phyloP scores from a whole-genome alignment of 2,797 vertebrate genomes.

The Poeciliopsis turneri region DNA sequence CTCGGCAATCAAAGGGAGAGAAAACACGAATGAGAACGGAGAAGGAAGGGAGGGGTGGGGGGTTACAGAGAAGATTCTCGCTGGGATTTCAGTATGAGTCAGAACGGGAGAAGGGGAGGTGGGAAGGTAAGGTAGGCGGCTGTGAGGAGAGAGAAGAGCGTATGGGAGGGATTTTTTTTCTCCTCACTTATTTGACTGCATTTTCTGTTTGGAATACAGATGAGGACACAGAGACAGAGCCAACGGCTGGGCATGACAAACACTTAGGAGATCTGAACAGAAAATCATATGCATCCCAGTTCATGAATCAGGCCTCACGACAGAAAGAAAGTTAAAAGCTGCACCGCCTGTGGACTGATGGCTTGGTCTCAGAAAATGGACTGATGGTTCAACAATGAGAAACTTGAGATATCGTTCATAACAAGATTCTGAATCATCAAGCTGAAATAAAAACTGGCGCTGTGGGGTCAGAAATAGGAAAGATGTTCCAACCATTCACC shows the following conservation, averaged over 20 bases:
- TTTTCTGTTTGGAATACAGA: conserved; percentile 78
- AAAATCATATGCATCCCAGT: conserved; percentile 53
- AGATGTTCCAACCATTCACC: conserved; percentile 38
- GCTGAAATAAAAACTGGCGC: neutral
- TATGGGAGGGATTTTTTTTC: conserved; percentile 53
- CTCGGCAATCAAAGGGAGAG: conserved; percentile 79
- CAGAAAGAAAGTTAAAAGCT: conserved; percentile 11
- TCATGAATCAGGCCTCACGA: conserved; percentile 30
- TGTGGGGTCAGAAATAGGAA: conserved; percentile 22
- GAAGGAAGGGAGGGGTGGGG: conserved; percentile 39
- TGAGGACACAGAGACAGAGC: conserved; percentile 61
- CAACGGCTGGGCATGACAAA: conserved; percentile 62
- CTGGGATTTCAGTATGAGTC: conserved; percentile 84
- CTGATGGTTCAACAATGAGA: conserved; percentile 18
- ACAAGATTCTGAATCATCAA: conserved; percentile 5
- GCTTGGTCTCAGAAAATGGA: conserved; percentile 11
- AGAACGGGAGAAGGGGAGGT: conserved; percentile 76
- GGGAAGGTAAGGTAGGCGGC: conserved; percentile 70
- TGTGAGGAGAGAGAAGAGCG: conserved; percentile 61
- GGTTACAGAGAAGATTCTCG: conserved; percentile 57
- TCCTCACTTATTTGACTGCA: conserved; percentile 73
- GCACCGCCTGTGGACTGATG: conserved; percentile 4
- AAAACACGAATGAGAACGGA: conserved; percentile 78
- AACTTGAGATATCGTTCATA: conserved; percentile 8
- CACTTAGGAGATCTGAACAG: conserved; percentile 52